These are phyloP conservation scores for Astyanax mexicanus DNA, from an alignment of 2,797 vertebrate genomes.

Conservation along the genomic window DNA sequence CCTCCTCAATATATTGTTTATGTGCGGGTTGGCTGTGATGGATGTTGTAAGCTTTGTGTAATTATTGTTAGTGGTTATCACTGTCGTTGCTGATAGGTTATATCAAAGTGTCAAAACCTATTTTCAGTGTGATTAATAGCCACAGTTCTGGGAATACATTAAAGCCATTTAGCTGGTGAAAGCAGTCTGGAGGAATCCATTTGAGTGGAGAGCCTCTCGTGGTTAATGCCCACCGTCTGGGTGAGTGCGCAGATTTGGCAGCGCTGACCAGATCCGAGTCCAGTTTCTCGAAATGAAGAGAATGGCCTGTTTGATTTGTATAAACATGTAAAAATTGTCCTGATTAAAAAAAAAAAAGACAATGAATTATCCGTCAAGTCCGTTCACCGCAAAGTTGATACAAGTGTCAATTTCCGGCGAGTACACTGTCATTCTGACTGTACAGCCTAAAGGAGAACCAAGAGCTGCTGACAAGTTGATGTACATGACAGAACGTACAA, in stretches of 20 bases:
- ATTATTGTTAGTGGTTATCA: slow-evolving; percentile 82
- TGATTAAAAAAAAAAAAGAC: neutral
- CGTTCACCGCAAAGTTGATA: neutral
- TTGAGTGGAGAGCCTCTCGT: slow-evolving; percentile 65
- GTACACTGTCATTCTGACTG: slow-evolving; percentile 2
- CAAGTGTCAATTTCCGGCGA: neutral
- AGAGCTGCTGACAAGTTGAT: slow-evolving; percentile 4
- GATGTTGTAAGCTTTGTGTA: slow-evolving; percentile 77
- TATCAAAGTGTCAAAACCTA: slow-evolving; percentile 73
- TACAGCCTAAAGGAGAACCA: slow-evolving; percentile 34
- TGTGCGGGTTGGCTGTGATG: slow-evolving; percentile 81
- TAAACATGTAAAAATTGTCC: neutral
- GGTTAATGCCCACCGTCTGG: neutral
- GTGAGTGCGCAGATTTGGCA: neutral
- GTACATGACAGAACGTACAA: slow-evolving; percentile 23
- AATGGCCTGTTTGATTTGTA: neutral
- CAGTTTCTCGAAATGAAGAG: neutral
- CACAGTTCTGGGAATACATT: slow-evolving; percentile 63
- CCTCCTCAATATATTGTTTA: slow-evolving; percentile 66
- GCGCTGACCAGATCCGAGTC: neutral
- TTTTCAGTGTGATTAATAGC: slow-evolving; percentile 81
- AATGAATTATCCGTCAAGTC: neutral
- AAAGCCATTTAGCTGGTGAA: slow-evolving; percentile 63
- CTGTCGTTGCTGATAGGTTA: slow-evolving; percentile 76
- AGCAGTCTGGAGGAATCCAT: slow-evolving; percentile 64